Percentiles rank a stretch among this genome's conserved stretches.
Conservation (phyloP, 2,888 invertebrate genomes). For the Melanostoma mellinum region DNA sequence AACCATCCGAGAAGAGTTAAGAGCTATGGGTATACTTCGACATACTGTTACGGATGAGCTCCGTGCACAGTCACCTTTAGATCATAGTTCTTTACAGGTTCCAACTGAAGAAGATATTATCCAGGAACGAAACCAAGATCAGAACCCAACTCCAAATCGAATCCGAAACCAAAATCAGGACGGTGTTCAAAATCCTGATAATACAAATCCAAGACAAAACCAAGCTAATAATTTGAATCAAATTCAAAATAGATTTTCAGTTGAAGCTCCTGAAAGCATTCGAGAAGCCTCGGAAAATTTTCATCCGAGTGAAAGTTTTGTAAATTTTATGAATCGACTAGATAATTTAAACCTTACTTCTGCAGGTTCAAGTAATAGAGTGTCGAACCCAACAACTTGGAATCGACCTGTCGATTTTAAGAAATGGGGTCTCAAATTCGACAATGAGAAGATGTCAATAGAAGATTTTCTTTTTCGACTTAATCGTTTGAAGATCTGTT, state of each 20-base stretch:
- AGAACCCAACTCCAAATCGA: neutral
- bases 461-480: conserved; percentile 6
- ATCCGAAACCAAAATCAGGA: neutral
- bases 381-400: neutral
- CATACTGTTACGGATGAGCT: neutral
- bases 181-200: no score
- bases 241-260: neutral
- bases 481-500: neutral
- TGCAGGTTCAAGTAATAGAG: neutral
- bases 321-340: neutral
- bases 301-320: neutral
- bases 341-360: neutral
- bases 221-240: neutral
- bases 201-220: neutral
- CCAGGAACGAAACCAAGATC: neutral
- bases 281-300: neutral
- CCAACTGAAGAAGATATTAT: neutral
- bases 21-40: conserved; percentile 2
- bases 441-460: neutral
- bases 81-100: neutral
- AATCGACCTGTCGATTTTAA: neutral
- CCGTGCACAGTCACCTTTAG: neutral
- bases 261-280: neutral
- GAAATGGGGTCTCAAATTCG: conserved; percentile 7
- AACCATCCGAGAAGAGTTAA: neutral